Conservation (phyloP, 2,888 invertebrate genomes). For the Camptogramma bilineatum region DNA sequence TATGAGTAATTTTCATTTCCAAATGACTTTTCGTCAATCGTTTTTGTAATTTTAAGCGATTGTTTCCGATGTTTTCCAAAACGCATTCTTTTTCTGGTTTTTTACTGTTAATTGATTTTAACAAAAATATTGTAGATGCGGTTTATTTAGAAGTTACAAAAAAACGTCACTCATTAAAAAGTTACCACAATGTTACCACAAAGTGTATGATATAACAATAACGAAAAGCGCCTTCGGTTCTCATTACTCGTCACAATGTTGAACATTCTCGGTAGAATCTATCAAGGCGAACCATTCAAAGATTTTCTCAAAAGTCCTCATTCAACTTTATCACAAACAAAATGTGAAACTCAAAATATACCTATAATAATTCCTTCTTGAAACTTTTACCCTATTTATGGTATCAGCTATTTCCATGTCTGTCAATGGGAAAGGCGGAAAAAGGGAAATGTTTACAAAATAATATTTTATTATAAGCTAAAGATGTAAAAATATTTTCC, state of each 20-base stretch:
- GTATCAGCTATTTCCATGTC: background rate
- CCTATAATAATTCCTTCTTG: background rate
- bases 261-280: constrained; percentile 14
- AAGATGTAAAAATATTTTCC: background rate
- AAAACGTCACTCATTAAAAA: constrained; percentile 4
- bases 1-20: too few relatives aligned
- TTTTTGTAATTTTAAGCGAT: too few relatives aligned
- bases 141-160: background rate
- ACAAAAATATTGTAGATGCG: background rate
- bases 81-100: too few relatives aligned
- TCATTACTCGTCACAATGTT: constrained; percentile 23
- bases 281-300: constrained; percentile 20
- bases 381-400: background rate
- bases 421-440: background rate
- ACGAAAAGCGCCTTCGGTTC: constrained; percentile 10
- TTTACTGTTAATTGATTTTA: background rate
- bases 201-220: constrained; percentile 16
- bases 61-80: too few relatives aligned
- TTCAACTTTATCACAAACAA: constrained; percentile 25
- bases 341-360: constrained; percentile 21
- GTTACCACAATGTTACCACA: constrained; percentile 1
- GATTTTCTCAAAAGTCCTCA: constrained; percentile 14
- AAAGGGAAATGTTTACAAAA: background rate
- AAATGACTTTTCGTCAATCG: too few relatives aligned
- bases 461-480: too few relatives aligned